Evolutionary conservation across 2,113 vertebrate species (phyloP).

Genomic region (Tursiops truncatus): DNA sequence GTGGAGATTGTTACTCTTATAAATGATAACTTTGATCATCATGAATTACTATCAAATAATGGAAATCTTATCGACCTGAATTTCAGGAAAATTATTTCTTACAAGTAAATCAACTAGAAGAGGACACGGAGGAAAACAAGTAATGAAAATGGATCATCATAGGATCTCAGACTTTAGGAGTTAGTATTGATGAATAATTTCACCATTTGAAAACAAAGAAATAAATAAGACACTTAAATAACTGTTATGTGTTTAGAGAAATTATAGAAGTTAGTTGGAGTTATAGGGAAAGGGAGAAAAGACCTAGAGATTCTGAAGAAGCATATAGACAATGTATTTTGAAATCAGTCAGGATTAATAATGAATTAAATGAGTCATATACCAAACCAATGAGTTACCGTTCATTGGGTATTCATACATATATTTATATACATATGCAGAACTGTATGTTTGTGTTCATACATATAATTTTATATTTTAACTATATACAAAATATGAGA

Average conservation of each 20-base stretch:
- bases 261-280: background rate
- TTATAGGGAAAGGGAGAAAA: background rate
- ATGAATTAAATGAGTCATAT: background rate
- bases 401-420: background rate
- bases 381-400: background rate
- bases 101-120: background rate
- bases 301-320: background rate
- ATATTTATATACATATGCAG: background rate
- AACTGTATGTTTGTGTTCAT: background rate
- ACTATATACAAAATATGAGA: background rate
- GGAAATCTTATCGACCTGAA: background rate
- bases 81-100: background rate
- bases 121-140: background rate
- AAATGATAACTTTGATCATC: background rate
- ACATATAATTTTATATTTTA: background rate
- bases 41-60: background rate
- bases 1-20: background rate
- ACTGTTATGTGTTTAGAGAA: background rate
- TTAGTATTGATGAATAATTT: background rate
- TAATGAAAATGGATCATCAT: background rate
- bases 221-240: background rate
- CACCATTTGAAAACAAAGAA: background rate
- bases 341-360: background rate
- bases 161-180: background rate
- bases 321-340: background rate